Evolutionary conservation across 2,888 invertebrate species (phyloP), one percentile per base, ranked within the genome.

Genomic region (Archips xylosteana): DNA sequence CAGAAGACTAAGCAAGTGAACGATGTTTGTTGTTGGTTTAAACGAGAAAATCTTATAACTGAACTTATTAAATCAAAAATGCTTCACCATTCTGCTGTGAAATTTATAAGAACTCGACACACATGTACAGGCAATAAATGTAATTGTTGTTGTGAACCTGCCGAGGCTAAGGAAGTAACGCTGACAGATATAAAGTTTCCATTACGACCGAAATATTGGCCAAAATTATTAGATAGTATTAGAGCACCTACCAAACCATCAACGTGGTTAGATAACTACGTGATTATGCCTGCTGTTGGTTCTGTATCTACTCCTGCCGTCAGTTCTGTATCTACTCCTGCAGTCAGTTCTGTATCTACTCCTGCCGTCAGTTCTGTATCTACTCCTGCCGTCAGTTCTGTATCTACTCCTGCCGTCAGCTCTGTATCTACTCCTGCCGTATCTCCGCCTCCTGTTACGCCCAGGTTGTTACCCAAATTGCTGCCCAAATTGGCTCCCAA

Each of bases 21-120:
- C 45, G 63, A 63, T 49, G 63, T 74, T 47, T 76, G 85, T 76
- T 86, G 86, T 75, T 85, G 85, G 86, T 79, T 75, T 74, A 77
- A 68, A 45, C 79, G 82, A 10, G 79, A 86, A 77, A 75, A 76
- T 8, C 49, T 82, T 59, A 73, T 82, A 45, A 42, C 32, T 3
- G 70, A 74, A 45, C 74, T 83, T 36, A 49, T 75, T 51, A 3
- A 39, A 42, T 42, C 39, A 34, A 75, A 75, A 39, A 68, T 23
- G 5, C 36, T 80, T 66, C 75, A 75, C 45, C 70, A 71, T 12
- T 70, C 61, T 10, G 71, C 78, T n/a, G 51, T 76, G 3, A 78
- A 75, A 49, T 82, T 79, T 73, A 74, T 85, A n/a, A 79, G 72
- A 75, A 75, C 8, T 59, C 23, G 66, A 13, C 85, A 84, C 68